Base-by-base conservation (phyloP, 2,113 vertebrate species). In the Leucopsar rothschildi region DNA sequence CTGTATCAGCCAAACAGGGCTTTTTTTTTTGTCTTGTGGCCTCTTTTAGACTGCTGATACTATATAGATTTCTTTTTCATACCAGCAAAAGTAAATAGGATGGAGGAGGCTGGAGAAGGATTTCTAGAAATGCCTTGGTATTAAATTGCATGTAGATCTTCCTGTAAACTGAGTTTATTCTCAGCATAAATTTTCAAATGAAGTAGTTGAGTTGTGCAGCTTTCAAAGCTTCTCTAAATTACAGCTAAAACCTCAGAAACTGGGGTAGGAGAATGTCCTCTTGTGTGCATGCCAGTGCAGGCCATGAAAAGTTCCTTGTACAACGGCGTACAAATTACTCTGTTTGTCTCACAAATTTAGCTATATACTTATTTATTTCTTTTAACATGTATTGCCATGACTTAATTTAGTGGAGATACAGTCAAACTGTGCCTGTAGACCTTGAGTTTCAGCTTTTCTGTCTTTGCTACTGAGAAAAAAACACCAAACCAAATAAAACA, bases 301-400 rank as follows among this genome's bases (percentile, higher is more conserved):
- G 76, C 86, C 86, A 56, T 72, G 89, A 92, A 83, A 68, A 88
- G 91, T 76, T 88, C 91, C 93, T 95, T 88, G 89, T 92, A 57
- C 50, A 40, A 65, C 60, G 1, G 15, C 0, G 0, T 78, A 86
- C 64, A 61, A 93, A 91, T 81, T 42, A 21, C 86, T 65, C 68
- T 3, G 0, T 76, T 89, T 82, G 61, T 88, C 45, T 88, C 86
- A 40, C 59, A 29, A 33, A 37, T 35, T 56, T 37, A 70, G 83
- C 86, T 82, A 16, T 56, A 7, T 44, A 15, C 53, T 19, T 59
- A 40, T 15, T 47, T 82, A 40, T 64, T 76, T 23, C 49, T 90
- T 68, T 37, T 61, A 61, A 35, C 17, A 1, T 59, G 18, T 31
- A 1, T 80, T 18, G 27, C 71, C 19, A 5, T 68, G 70, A 12